Base-by-base conservation (phyloP, 1,140 invertebrate genomes). In the Apis dorsata region DNA sequence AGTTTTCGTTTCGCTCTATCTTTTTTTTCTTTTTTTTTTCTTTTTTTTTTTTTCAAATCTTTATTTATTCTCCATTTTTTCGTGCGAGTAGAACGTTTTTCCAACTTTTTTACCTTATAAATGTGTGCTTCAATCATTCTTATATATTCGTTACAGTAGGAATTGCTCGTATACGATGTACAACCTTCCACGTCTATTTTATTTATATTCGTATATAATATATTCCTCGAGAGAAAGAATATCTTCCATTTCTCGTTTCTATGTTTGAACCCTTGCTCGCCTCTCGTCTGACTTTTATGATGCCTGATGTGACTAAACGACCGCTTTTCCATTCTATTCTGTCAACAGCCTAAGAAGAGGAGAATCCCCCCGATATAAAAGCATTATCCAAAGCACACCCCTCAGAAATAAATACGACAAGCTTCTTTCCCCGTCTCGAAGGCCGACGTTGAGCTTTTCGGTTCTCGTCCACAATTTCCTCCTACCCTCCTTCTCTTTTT, bases 311-410 rank as follows among this genome's bases (percentile, higher is more conserved):
- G 85, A 92, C 88, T 92, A 92, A 93, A 92, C 86, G 86, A 89
- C 88, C 84, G 84, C 88, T 91, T 92, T 92, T 92, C 85, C 90
- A 91, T 94, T 94, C 91, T 93, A 93, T 94, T 94, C 92, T 94
- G 92, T 94, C 92, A 94, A 93, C 93, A 94, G 93, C 93, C 90
- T 94, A 94, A 91, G 93, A 94, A 93, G 93, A 94, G 93, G 93
- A 93, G 90, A 91, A 90, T 88, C 75, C 83, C 90, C 91, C 90
- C 90, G 51, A 80, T 65, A 90, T 90, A 63, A 90, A 91, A 91
- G 90, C 91, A 93, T 93, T 93, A 93, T 91, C 92, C 92, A 93
- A 91, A 93, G 89, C 90, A 93, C 92, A 93, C 91, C 89, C 90
- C 86, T 86, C 84, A 75, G 49, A 84, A 79, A 86, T 82, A 86